phyloP scores from a whole-genome alignment of 2,888 invertebrate genomes.

The Mactromeris polynyma region DNA sequence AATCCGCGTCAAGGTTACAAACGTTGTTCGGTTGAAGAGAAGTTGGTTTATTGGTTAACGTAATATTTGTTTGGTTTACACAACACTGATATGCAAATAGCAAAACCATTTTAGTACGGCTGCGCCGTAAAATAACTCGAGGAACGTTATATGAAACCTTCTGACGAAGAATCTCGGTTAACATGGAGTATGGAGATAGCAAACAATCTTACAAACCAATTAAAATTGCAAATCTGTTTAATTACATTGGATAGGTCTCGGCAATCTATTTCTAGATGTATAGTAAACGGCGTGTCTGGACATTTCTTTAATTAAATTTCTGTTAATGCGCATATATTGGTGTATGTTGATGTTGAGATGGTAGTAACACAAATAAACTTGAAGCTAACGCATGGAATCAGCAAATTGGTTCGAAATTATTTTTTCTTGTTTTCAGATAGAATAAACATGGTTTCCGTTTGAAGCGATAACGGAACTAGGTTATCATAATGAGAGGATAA shows the following conservation, averaged over 20 bases:
- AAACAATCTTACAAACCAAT: not conserved
- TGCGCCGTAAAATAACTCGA: no score
- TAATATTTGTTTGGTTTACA: no score
- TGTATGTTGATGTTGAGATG: not conserved
- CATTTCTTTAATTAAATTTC: not conserved
- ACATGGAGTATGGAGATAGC: not conserved
- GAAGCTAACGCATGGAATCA: not conserved
- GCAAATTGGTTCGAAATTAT: not conserved
- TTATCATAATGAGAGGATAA: not conserved
- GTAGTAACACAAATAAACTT: not conserved
- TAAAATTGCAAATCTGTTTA: not conserved
- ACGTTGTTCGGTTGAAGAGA: no score
- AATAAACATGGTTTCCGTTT: conserved; percentile 1
- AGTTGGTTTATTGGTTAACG: no score
- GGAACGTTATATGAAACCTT: no score
- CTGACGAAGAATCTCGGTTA: not conserved
- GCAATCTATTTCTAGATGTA: not conserved
- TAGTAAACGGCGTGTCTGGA: not conserved
- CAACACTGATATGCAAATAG: no score
- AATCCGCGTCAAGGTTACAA: no score
- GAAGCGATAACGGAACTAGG: not conserved
- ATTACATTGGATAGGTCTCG: not conserved
- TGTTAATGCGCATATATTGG: not conserved
- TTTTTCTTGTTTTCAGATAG: not conserved
- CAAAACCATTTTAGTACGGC: no score